phyloP scores from a whole-genome alignment of 2,888 invertebrate species.

The Cactoblastis cactorum region DNA sequence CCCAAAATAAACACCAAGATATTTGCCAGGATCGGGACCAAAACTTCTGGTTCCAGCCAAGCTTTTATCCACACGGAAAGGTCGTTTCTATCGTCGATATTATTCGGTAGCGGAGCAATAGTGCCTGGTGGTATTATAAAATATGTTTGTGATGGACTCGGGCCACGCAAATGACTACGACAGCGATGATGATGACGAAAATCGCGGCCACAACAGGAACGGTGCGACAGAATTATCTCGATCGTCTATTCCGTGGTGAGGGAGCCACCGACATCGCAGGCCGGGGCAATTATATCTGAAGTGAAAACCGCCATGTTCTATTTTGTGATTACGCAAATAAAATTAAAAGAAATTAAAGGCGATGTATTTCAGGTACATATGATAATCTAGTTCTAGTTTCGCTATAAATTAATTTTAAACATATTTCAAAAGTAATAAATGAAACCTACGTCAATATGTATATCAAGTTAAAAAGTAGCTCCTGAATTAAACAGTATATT shows the following conservation, averaged over 20 bases:
- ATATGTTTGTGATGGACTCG: constrained; percentile 92
- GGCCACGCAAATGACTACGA: constrained; percentile 95
- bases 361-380: constrained; percentile 78
- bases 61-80: constrained; percentile 88
- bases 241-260: constrained; percentile 89
- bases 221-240: constrained; percentile 92
- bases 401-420: too few species aligned
- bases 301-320: constrained; percentile 60
- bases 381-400: too few species aligned
- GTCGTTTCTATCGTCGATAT: constrained; percentile 74
- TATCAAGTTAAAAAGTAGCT: too few species aligned
- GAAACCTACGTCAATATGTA: too few species aligned
- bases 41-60: constrained; percentile 93
- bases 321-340: constrained; percentile 2
- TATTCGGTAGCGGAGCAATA: constrained; percentile 86
- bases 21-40: constrained; percentile 94
- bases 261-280: constrained; percentile 86
- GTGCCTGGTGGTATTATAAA: constrained; percentile 87
- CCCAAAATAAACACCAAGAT: constrained; percentile 94
- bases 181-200: constrained; percentile 94
- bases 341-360: constrained; percentile 36
- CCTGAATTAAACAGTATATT: too few species aligned
- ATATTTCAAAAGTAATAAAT: too few species aligned
- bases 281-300: constrained; percentile 96
- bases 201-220: constrained; percentile 95